Evolutionary conservation across 2,113 vertebrate genomes (phyloP).

Genomic region (Rhadina sibilatrix): DNA sequence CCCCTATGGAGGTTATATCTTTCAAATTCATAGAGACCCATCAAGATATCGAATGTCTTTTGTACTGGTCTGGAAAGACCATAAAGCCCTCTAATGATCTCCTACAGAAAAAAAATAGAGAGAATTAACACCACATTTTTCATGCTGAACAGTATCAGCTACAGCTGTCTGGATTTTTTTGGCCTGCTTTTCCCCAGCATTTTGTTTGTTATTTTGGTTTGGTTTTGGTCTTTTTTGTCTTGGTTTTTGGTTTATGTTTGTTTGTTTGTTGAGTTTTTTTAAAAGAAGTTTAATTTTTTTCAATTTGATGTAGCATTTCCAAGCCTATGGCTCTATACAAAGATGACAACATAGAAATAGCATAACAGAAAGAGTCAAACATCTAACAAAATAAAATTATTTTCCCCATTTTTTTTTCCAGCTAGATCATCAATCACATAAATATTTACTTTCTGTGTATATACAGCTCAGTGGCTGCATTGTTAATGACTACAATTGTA

Average conservation of each 20-base stretch:
- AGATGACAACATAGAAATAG: not conserved
- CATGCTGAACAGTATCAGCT: not conserved
- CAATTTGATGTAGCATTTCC: not conserved
- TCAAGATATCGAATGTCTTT: slow-evolving; percentile 26
- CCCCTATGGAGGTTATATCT: slow-evolving; percentile 11
- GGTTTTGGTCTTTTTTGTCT: not conserved
- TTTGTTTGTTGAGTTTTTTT: not conserved
- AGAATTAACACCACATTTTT: not conserved
- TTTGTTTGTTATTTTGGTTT: not conserved
- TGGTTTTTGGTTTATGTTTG: not conserved
- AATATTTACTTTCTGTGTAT: slow-evolving; percentile 4
- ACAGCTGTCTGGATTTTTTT: not conserved
- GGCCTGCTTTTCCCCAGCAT: not conserved
- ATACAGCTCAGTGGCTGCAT: not conserved
- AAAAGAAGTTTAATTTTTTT: not conserved
- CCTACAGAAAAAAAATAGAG: not conserved
- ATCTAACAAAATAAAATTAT: not conserved
- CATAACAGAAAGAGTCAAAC: not conserved
- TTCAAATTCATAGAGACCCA: slow-evolving; percentile 38
- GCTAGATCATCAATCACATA: not conserved
- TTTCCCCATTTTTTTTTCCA: not conserved
- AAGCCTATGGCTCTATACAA: not conserved
- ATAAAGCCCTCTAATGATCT: slow-evolving; percentile 41
- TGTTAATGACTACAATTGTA: not conserved
- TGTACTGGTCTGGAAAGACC: slow-evolving; percentile 23